phyloP scores from a whole-genome alignment of 2,888 invertebrate species.

The Caenorhabditis zanzibari region DNA sequence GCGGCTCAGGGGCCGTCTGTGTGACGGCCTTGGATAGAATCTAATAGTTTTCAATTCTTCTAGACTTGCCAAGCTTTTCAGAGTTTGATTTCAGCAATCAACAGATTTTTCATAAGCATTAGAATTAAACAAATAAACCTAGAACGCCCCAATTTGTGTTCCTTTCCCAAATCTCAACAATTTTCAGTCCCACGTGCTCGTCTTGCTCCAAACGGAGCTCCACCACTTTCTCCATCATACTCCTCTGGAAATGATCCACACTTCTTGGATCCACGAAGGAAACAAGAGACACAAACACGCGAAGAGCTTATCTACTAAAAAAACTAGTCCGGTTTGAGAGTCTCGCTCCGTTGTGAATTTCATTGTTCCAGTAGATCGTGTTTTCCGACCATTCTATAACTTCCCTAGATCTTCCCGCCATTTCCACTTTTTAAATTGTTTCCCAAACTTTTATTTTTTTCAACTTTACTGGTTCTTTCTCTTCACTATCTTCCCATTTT shows the following conservation, averaged over 20 bases:
- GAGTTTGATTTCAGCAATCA: too few species aligned
- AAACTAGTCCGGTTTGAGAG: background rate
- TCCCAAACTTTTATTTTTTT: background rate
- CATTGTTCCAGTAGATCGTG: too few species aligned
- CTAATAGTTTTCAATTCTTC: too few species aligned
- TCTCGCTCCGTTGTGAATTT: too few species aligned
- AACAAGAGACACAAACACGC: constrained; percentile 80
- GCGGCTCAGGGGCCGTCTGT: too few species aligned
- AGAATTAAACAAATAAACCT: too few species aligned
- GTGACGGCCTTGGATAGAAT: too few species aligned
- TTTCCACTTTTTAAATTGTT: background rate
- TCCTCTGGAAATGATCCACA: constrained; percentile 72
- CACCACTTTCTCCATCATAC: constrained; percentile 52
- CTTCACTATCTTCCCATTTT: background rate
- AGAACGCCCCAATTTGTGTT: too few species aligned
- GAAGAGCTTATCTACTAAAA: constrained; percentile 79
- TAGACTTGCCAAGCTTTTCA: too few species aligned
- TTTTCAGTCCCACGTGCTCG: constrained; percentile 70
- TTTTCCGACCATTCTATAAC: constrained; percentile 18
- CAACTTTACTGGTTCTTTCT: constrained; percentile 16
- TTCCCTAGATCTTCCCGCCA: background rate
- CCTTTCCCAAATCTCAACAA: background rate
- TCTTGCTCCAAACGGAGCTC: constrained; percentile 56
- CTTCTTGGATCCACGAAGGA: constrained; percentile 81
- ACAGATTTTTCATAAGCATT: too few species aligned